Evolutionary conservation across 2,797 vertebrate genomes (phyloP), one percentile per base, ranked within the genome.

Genomic region (Pangasius krempfi): DNA sequence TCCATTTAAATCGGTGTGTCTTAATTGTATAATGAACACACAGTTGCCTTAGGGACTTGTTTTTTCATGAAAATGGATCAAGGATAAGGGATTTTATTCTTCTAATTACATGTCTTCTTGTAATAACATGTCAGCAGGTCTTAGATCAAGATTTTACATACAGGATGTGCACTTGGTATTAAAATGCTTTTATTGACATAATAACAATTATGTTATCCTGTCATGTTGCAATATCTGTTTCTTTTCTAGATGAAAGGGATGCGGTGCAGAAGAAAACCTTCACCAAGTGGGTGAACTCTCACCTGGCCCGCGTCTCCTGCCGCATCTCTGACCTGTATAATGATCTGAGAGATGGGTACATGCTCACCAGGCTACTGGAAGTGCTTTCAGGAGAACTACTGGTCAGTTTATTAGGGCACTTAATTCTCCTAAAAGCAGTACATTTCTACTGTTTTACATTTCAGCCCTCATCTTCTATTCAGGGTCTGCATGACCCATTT

Each of bases 191-290:
- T 84, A 84, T 22, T 62, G 56, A 25, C 40, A 22, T 37, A 40
- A 27, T 60, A 40, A 30, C n/a, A 12, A 40, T 33, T 68, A 47
- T 30, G 27, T 30, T 47, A 20, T 84, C 18, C 16, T 68, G 27
- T 84, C 60, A 50, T 66, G 16, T 68, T 84, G n/a, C 2, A 13
- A 52, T 33, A 7, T 50, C 25, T 62, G 27, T 12, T 60, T 58
- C 37, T 75, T 27, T 27, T 54, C 50, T 62, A 99, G 98, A 99
- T 68, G 98, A 98, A 89, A 94, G 97, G 12, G 98, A 99, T 54
- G 97, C 97, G 0, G 98, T 99, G 80, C 98, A 99, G 96, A 99
- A 99, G 95, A 99, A 99, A 90, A 99, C 98, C 27, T 99, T 99
- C 90, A 98, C 98, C 85, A 99, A 99, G 90, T 99, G 98, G 98